These are phyloP conservation scores for Cheirogaleus major DNA, from an alignment of 2,797 vertebrate genomes.

Conservation along the genomic window DNA sequence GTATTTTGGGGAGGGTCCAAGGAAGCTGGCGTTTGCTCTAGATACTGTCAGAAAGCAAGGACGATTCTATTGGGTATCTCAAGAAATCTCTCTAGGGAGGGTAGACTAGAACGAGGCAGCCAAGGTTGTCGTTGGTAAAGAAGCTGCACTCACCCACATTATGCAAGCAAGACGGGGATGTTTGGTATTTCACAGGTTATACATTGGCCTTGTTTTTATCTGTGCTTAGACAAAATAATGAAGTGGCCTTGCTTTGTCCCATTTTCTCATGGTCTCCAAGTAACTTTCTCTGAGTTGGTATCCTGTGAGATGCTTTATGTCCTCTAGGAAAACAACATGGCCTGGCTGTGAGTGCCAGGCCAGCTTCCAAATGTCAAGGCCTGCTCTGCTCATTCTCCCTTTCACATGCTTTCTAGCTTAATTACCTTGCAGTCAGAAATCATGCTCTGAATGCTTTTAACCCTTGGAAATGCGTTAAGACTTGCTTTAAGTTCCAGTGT, in stretches of 20 bases:
- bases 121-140: neutral
- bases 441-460: neutral
- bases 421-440: neutral
- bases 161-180: neutral
- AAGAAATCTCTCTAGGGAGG: neutral
- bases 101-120: neutral
- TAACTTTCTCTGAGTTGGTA: conserved; percentile 16
- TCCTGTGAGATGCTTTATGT: neutral
- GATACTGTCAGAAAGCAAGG: neutral
- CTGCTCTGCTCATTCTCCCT: neutral
- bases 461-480: neutral
- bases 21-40: neutral
- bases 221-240: conserved; percentile 37
- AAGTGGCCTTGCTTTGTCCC: conserved; percentile 41
- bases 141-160: neutral
- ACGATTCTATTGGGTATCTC: neutral
- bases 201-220: conserved; percentile 47
- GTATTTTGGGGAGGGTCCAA: neutral
- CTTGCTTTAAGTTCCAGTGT: neutral
- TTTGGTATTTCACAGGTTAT: neutral
- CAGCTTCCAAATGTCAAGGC: neutral
- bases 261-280: conserved; percentile 33
- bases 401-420: neutral
- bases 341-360: neutral
- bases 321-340: neutral